Conservation (phyloP, 1,140 invertebrate genomes). For the Drosophila funebris region DNA sequence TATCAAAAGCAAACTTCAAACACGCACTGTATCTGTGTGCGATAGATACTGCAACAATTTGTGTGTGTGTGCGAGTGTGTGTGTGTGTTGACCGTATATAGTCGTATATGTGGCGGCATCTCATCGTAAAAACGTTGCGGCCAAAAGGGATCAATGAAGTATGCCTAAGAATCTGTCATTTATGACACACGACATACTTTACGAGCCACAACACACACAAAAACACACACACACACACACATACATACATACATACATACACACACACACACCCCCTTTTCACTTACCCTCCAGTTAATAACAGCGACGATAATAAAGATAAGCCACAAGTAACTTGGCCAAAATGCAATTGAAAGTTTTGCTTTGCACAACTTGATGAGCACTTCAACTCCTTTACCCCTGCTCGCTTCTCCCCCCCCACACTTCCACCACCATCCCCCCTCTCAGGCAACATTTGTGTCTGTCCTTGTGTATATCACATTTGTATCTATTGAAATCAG, state of each 20-base stretch:
- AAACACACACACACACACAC: not conserved
- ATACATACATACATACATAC: not conserved
- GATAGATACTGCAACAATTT: constrained; percentile 76
- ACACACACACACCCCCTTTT: not conserved
- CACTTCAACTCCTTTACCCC: constrained; percentile 5
- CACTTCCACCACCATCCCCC: not conserved
- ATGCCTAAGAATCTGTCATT: constrained; percentile 81
- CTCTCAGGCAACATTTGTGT: too few species aligned
- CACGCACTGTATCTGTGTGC: constrained; percentile 52
- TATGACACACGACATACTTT: constrained; percentile 81
- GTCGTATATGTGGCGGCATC: not conserved
- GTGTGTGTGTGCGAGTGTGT: constrained; percentile 7
- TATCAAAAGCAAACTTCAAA: constrained; percentile 81
- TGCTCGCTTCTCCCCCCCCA: too few species aligned
- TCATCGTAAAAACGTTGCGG: constrained; percentile 64
- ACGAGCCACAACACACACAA: constrained; percentile 37
- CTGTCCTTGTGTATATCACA: constrained; percentile 14
- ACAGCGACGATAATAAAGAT: constrained; percentile 76
- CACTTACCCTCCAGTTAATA: constrained; percentile 42
- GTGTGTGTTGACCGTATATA: not conserved
- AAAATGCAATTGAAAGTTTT: constrained; percentile 79
- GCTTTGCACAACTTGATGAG: constrained; percentile 47
- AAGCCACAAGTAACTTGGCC: constrained; percentile 62
- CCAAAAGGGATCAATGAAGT: constrained; percentile 79
- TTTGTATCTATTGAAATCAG: constrained; percentile 71